These are phyloP conservation scores for Dissostichus mawsoni DNA, from an alignment of 2,113 vertebrate genomes.

Conservation along the genomic window DNA sequence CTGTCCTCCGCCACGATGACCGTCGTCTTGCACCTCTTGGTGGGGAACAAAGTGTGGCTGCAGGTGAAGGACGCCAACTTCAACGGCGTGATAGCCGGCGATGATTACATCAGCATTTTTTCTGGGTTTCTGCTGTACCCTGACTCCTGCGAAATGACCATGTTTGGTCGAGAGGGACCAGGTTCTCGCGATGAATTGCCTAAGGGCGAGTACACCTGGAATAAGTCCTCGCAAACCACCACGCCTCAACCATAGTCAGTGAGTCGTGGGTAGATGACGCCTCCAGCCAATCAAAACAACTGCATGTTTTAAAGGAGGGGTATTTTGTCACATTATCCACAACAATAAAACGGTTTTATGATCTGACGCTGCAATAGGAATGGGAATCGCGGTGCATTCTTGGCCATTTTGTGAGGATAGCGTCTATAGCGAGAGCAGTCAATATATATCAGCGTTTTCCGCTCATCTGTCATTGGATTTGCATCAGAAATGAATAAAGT, in stretches of 20 bases:
- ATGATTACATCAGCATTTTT: slow-evolving; percentile 76
- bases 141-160: slow-evolving; percentile 69
- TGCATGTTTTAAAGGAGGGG: slow-evolving; percentile 47
- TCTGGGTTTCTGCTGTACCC: slow-evolving; percentile 78
- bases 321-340: background rate
- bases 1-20: slow-evolving; percentile 60
- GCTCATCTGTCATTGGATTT: too few relatives aligned
- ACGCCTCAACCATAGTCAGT: background rate
- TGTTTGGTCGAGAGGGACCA: too few relatives aligned
- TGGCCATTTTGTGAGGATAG: too few relatives aligned
- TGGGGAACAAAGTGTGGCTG: slow-evolving; percentile 72
- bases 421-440: too few relatives aligned
- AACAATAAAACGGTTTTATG: too few relatives aligned
- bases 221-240: background rate
- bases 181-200: too few relatives aligned
- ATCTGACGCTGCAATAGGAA: too few relatives aligned
- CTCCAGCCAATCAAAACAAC: slow-evolving; percentile 48
- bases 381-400: too few relatives aligned
- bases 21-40: slow-evolving; percentile 65
- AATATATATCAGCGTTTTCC: too few relatives aligned
- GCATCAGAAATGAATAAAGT: too few relatives aligned
- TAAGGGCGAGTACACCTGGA: background rate
- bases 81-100: slow-evolving; percentile 72
- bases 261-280: slow-evolving; percentile 3
- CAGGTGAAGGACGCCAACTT: slow-evolving; percentile 68